Evolutionary conservation across 2,888 invertebrate genomes (phyloP), one percentile per base, ranked within the genome.

Genomic region (Pseudococcus viburni): DNA sequence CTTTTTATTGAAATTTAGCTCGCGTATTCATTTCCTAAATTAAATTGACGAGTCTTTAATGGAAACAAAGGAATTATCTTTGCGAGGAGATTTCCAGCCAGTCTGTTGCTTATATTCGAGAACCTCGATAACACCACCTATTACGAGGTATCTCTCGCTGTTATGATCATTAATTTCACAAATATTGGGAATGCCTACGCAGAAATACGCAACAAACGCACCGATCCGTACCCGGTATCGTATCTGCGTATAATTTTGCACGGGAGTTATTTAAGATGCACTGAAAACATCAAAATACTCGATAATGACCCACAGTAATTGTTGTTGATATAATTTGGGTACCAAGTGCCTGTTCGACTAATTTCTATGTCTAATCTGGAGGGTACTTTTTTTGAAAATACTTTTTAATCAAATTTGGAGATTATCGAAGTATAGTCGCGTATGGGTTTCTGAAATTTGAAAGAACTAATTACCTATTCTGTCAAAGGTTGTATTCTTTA

Each of bases 51-150:
- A 59, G 19, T 59, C 59, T 19, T 59, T 59, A 59, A 59, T 59
- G 59, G 59, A 59, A 59, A 59, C 59, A 59, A 55, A 59, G 59
- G 59, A n/a, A 59, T 59, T 59, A 59, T 59, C 59, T 59, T 59
- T n/a, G 59, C 9, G 59, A 33, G 11, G 19, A n/a, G 59, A 59
- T 19, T 59, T 59, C 11, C 19, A 19, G 19, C 19, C 59, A 19
- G 19, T n/a, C 19, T 19, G 15, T 12, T 51, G 9, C 46, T 46
- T 46, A 46, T 55, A 19, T 59, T 59, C 59, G 19, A 59, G 59
- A 59, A 59, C 1, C 11, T 59, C 59, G n/a, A n/a, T 59, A 59
- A 59, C 19, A 19, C 59, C 59, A 19, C 19, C 59, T 59, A 59
- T 59, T 59, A 59, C 59, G 59, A 33, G 26, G 26, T 6, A 19